These are phyloP conservation scores for Hystrix brachyura DNA, from an alignment of 2,113 vertebrate genomes.

Conservation along the genomic window DNA sequence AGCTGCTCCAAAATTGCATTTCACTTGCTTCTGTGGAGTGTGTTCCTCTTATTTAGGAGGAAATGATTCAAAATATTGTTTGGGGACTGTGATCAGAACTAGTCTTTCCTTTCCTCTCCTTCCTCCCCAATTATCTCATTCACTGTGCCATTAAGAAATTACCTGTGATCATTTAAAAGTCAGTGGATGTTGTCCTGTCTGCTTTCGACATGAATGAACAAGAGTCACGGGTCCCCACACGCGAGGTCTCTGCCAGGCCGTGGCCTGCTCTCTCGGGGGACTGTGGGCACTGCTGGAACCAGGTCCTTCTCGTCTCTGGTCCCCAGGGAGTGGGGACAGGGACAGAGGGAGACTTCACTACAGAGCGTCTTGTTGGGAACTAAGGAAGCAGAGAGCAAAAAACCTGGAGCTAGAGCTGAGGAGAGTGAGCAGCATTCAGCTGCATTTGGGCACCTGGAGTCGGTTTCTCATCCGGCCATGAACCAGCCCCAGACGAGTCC, in stretches of 20 bases:
- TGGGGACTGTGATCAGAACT: not conserved
- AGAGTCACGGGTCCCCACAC: not conserved
- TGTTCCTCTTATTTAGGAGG: conserved; percentile 2
- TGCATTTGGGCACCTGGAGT: fast-evolving
- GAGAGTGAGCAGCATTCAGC: too few relatives aligned
- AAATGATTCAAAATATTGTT: conserved; percentile 43
- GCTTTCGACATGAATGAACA: not conserved
- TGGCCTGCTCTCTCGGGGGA: not conserved
- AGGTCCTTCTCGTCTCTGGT: not conserved
- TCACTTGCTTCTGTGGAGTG: conserved; percentile 37
- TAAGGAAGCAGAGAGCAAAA: not conserved
- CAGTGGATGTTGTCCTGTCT: not conserved
- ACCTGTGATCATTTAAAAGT: not conserved
- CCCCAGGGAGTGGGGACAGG: not conserved
- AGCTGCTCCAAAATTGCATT: conserved; percentile 57
- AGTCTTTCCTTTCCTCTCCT: not conserved
- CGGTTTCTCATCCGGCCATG: not conserved
- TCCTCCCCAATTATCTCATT: not conserved
- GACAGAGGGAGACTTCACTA: not conserved
- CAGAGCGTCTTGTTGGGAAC: not conserved
- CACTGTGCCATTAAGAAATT: not conserved
- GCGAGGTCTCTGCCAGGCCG: not conserved
- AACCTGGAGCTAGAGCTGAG: not conserved
- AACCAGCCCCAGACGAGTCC: not conserved
- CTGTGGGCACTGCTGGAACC: fast-evolving